phyloP scores from a whole-genome alignment of 1,140 invertebrate species.

The Telenomus remus region DNA sequence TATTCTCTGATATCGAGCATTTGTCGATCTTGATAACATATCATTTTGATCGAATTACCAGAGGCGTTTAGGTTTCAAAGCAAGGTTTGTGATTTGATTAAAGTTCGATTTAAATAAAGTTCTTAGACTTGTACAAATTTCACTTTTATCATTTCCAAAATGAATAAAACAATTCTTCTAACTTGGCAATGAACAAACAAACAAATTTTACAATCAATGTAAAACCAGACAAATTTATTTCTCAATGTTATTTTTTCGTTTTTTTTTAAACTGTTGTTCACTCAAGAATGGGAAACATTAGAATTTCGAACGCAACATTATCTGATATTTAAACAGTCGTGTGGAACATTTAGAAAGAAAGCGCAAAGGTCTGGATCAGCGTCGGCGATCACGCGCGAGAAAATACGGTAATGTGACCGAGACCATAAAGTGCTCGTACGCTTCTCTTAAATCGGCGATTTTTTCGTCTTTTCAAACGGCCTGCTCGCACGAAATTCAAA shows the following conservation, averaged over 20 bases:
- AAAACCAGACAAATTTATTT: too few species aligned
- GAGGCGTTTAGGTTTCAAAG: constrained; percentile 26
- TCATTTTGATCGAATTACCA: constrained; percentile 41
- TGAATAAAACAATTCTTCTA: too few species aligned
- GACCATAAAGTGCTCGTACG: constrained; percentile 38
- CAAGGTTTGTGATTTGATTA: too few species aligned
- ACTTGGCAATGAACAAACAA: too few species aligned
- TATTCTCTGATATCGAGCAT: background rate
- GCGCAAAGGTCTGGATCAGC: constrained; percentile 46
- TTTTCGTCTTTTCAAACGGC: constrained; percentile 33
- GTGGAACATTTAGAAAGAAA: constrained; percentile 46
- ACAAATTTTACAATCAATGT: too few species aligned
- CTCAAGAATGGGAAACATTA: too few species aligned
- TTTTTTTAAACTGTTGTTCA: too few species aligned
- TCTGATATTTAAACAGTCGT: constrained; percentile 39
- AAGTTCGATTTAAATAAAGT: too few species aligned
- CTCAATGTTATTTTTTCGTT: too few species aligned
- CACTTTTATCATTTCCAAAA: too few species aligned
- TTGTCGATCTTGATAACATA: constrained; percentile 31
- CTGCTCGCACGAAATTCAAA: constrained; percentile 35
- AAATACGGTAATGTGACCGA: constrained; percentile 46
- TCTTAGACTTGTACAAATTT: too few species aligned
- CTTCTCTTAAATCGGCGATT: constrained; percentile 30
- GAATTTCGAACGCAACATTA: constrained; percentile 24
- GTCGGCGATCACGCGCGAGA: constrained; percentile 36